Conservation (phyloP, 92 coral and sea anemone genomes). For the Ricordea florida region DNA sequence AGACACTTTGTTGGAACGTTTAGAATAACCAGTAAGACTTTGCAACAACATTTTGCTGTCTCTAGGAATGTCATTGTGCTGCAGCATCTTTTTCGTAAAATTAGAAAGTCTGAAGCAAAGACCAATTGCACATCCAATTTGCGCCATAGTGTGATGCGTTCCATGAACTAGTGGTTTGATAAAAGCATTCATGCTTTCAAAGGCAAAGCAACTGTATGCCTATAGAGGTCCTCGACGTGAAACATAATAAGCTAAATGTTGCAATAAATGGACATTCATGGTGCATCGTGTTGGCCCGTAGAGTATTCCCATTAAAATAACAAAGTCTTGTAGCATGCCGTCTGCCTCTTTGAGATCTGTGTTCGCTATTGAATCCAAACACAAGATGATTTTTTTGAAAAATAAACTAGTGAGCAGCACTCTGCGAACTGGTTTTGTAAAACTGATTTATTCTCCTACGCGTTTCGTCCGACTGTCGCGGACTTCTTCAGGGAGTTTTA, state of each 20-base stretch:
- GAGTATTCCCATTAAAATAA: constrained; percentile 20
- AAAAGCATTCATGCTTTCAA: constrained; percentile 63
- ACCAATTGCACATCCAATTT: constrained; percentile 56
- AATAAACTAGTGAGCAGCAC: no score
- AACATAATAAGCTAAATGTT: constrained; percentile 16
- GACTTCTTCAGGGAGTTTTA: no score
- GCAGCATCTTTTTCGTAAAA: constrained; percentile 3
- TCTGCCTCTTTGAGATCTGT: constrained; percentile 25
- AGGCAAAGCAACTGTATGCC: constrained; percentile 56
- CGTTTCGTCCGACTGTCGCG: no score
- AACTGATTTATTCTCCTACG: no score
- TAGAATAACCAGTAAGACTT: constrained; percentile 35
- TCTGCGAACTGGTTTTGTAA: no score
- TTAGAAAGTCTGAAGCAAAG: constrained; percentile 43
- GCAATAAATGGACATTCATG: constrained; percentile 39
- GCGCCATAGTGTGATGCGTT: constrained; percentile 52
- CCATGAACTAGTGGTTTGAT: constrained; percentile 54
- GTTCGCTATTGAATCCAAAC: constrained; percentile 13
- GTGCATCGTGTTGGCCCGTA: constrained; percentile 29
- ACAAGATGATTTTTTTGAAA: no score
- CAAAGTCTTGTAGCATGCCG: constrained; percentile 15
- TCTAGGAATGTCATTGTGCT: constrained; percentile 16
- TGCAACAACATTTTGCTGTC: constrained; percentile 12
- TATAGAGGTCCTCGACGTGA: constrained; percentile 44
- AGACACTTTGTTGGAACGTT: constrained; percentile 2